These are phyloP conservation scores for Syngnathus acus DNA, from an alignment of 2,797 vertebrate species.

Conservation along the genomic window DNA sequence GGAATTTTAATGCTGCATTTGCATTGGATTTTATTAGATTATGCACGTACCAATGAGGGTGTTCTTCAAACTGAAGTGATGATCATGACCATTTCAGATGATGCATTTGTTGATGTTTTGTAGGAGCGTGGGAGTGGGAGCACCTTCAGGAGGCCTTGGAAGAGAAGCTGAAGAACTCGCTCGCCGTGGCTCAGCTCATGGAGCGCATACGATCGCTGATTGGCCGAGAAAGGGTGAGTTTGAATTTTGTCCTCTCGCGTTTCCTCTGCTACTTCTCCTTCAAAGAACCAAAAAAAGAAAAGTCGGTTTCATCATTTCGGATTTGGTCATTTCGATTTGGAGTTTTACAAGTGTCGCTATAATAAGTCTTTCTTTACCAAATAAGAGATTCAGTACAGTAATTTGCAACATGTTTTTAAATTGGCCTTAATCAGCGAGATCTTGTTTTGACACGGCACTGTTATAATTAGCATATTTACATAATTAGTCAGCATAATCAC, in stretches of 20 bases:
- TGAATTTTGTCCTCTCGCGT: neutral
- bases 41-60: neutral
- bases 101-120: slow-evolving; percentile 46
- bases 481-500: slow-evolving; percentile 36
- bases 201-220: slow-evolving; percentile 84
- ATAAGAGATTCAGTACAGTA: slow-evolving; percentile 31
- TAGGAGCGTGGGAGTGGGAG: slow-evolving; percentile 92
- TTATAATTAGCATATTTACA: slow-evolving; percentile 47
- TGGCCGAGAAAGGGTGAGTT: slow-evolving; percentile 69
- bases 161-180: slow-evolving; percentile 83
- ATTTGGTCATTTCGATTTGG: no score
- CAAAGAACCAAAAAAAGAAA: no score
- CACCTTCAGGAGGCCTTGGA: slow-evolving; percentile 83
- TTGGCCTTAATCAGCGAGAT: slow-evolving; percentile 31
- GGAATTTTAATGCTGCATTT: neutral
- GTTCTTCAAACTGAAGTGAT: neutral
- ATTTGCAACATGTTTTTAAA: slow-evolving; percentile 19
- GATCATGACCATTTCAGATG: neutral
- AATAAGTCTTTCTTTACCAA: neutral
- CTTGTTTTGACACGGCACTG: slow-evolving; percentile 25
- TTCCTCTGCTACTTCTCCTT: neutral
- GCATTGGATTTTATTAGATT: neutral
- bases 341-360: no score
- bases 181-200: slow-evolving; percentile 79
- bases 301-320: no score